Evolutionary conservation across 2,113 vertebrate species (phyloP).

Genomic region (Corynorhinus townsendii): DNA sequence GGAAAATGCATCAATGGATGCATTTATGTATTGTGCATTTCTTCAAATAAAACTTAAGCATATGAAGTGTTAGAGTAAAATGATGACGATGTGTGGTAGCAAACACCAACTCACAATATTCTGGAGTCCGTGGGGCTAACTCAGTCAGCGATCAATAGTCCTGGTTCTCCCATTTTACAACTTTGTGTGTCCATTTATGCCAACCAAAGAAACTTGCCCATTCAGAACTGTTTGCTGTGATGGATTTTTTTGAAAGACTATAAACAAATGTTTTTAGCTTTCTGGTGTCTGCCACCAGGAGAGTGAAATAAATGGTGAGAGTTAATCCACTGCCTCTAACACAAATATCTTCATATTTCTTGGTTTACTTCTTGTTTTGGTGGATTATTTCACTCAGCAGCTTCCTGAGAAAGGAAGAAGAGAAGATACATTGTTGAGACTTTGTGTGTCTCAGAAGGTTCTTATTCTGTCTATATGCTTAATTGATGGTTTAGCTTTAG

Average conservation of each 20-base stretch:
- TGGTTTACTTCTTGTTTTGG: neutral
- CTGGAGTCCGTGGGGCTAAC: neutral
- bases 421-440: neutral
- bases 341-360: neutral
- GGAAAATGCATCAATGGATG: neutral
- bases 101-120: neutral
- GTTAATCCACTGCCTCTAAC: neutral
- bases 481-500: neutral
- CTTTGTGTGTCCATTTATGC: neutral
- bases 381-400: neutral
- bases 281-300: neutral
- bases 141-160: neutral
- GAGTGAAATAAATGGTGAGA: slow-evolving; percentile 1
- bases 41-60: neutral
- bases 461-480: neutral
- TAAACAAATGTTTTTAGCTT: slow-evolving; percentile 17
- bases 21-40: neutral
- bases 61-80: neutral
- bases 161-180: neutral
- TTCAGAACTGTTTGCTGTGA: neutral
- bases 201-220: neutral
- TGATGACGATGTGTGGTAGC: neutral
- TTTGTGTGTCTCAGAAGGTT: neutral
- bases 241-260: neutral
- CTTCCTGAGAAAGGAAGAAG: neutral